Conservation (phyloP, 2,113 vertebrate genomes). For the Scytalopus superciliaris region DNA sequence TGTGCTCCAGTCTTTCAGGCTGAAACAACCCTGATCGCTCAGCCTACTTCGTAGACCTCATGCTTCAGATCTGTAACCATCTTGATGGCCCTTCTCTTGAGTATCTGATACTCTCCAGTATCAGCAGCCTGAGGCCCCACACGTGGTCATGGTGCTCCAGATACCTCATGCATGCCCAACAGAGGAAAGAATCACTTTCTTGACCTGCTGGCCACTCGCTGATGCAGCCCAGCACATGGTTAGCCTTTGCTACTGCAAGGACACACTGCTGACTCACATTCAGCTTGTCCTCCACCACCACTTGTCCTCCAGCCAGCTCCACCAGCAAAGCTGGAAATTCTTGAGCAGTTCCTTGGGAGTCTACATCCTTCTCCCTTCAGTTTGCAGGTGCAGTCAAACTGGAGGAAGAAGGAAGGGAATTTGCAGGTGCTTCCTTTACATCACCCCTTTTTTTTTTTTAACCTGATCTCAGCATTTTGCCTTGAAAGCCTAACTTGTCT, state of each 20-base stretch:
- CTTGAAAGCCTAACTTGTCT: not conserved
- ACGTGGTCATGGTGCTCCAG: not conserved
- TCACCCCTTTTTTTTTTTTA: not conserved
- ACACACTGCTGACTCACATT: not conserved
- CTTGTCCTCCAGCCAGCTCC: conserved; percentile 16
- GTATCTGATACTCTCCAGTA: not conserved
- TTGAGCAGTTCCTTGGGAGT: not conserved
- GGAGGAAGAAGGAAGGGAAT: not conserved
- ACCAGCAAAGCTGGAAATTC: conserved; percentile 53
- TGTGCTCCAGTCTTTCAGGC: not conserved
- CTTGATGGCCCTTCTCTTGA: not conserved
- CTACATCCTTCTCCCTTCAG: not conserved
- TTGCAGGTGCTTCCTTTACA: not conserved
- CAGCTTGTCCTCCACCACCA: not conserved
- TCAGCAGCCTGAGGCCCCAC: not conserved
- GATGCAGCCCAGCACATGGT: not conserved
- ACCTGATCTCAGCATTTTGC: not conserved
- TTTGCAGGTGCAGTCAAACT: not conserved
- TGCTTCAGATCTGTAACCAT: not conserved
- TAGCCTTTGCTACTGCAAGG: not conserved
- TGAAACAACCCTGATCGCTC: not conserved
- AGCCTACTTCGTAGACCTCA: accelerated
- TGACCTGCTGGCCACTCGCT: not conserved
- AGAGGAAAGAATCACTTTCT: not conserved
- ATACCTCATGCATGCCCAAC: not conserved